Base-by-base conservation (phyloP, 2,797 vertebrate species). In the Leptoclinus maculatus region DNA sequence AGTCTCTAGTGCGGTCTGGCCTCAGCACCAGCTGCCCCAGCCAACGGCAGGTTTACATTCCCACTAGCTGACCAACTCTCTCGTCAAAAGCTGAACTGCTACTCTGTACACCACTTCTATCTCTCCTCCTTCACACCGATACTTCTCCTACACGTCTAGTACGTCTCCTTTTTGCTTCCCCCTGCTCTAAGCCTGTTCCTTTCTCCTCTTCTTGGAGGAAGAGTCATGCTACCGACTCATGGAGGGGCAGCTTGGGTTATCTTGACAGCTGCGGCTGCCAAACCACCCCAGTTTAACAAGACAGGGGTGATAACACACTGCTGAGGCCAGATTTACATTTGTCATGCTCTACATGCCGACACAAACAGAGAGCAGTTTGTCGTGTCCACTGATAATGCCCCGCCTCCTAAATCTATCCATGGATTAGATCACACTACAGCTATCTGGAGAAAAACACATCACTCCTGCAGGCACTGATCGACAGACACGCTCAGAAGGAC, bases 1-100 rank as follows among this genome's bases (percentile, higher is more conserved):
- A 92, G 89, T 88, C 87, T 78, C 75, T 23, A 67, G 87, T 72
- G 79, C 77, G 82, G 88, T 54, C 83, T 85, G 80, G 87, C 86
- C 71, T 78, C 65, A 67, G 85, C 76, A 82, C 66, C 78, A 76
- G 83, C 65, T 77, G 79, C 74, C 67, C 71, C n/a, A 14, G 76
- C 72, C 77, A 77, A 54, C 78, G 27, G 74, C 74, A 73, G 76
- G 77, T 85, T 90, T 84, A 88, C 88, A 79, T 83, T 84, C 84
- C 79, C 68, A 80, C 65, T 0, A 4, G 29, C 72, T 72, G 19
- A 65, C 67, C 65, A 49, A 9, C 34, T 56, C 78, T 43, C 56
- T 27, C 63, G 67, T 78, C 84, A 56, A 45, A 45, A 82, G 79
- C 57, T 47, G 45, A 34, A 54, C 70, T 23, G 64, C 7, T 49